These are phyloP conservation scores for Flexamia atlantica DNA, from an alignment of 2,888 invertebrate species.

Conservation along the genomic window DNA sequence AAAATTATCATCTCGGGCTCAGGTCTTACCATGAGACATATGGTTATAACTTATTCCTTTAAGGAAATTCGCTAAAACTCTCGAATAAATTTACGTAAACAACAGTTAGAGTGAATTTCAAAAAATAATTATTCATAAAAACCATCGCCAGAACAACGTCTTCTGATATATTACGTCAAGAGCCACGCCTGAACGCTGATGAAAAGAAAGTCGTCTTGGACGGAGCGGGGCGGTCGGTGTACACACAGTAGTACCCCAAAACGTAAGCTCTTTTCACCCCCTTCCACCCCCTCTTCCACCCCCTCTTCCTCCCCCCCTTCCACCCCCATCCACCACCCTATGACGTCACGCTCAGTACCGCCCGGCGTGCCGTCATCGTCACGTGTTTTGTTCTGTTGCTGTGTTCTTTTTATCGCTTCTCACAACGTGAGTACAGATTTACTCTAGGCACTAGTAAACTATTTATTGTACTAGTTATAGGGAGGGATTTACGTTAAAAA, in stretches of 20 bases:
- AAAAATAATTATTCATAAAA: not conserved
- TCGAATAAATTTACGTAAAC: no score
- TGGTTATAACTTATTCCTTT: no score
- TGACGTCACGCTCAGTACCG: not conserved
- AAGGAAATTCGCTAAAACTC: no score
- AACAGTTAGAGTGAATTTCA: no score
- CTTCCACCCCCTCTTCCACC: not conserved
- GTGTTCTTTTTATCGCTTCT: slow-evolving; percentile 39
- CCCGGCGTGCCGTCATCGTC: not conserved
- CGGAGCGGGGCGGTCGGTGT: not conserved
- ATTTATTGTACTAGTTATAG: not conserved
- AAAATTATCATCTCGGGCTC: no score
- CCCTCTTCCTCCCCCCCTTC: not conserved
- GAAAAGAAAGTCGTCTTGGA: not conserved
- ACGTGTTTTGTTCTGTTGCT: slow-evolving; percentile 29
- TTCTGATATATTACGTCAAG: not conserved
- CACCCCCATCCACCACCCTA: not conserved
- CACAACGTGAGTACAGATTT: slow-evolving; percentile 17
- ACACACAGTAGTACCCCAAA: not conserved
- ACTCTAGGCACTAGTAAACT: not conserved
- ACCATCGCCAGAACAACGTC: not conserved
- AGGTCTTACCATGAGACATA: no score
- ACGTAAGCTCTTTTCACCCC: not conserved
- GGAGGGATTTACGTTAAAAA: no score
- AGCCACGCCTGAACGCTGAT: not conserved